Base-by-base conservation (phyloP, 2,797 vertebrate genomes). In the Zalophus californianus region DNA sequence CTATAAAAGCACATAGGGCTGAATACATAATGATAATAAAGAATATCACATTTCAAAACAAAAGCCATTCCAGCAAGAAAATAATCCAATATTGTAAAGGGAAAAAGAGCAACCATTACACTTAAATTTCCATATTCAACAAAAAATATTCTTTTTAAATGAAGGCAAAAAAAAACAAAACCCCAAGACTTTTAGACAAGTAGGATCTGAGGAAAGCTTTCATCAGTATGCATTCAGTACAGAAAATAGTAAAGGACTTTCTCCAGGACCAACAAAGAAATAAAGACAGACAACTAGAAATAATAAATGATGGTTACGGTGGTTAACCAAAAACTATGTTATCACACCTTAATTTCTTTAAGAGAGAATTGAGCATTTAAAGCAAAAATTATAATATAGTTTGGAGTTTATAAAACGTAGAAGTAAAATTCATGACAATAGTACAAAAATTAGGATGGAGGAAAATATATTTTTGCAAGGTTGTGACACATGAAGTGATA, bases 251-350 rank as follows among this genome's bases (percentile, higher is more conserved):
- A 15, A 54, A 75, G 44, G 20, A 77, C 85, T 66, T 41, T 93
- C 79, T 94, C 32, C 21, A 64, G 7, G 10, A 96, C 84, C 96
- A 82, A 75, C 18, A 77, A 85, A 97, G 41, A 48, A 52, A 14
- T 0, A 35, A 20, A 35, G 8, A 66, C 50, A 48, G 3, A 78
- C 15, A 94, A n/a, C 3, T 10, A 75, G 29, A 86, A 73, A 64
- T 72, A 5, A 84, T 79, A 20, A 86, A 48, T 85, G 2, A 48
- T 14, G 10, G 12, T 41, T 56, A 18, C 23, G 7, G 32, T 29
- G 68, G 11, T 78, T 56, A 83, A 38, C 8, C 60, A 23, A 66
- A 50, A 86, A 75, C 20, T 15, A 79, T 12, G 44, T 35, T 16
- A 64, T 52, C 54, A 82, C 32, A 25, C 68, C 79, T 35, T 60